Evolutionary conservation across 2,888 invertebrate genomes (phyloP).

Genomic region (Caradrina clavipalpis): DNA sequence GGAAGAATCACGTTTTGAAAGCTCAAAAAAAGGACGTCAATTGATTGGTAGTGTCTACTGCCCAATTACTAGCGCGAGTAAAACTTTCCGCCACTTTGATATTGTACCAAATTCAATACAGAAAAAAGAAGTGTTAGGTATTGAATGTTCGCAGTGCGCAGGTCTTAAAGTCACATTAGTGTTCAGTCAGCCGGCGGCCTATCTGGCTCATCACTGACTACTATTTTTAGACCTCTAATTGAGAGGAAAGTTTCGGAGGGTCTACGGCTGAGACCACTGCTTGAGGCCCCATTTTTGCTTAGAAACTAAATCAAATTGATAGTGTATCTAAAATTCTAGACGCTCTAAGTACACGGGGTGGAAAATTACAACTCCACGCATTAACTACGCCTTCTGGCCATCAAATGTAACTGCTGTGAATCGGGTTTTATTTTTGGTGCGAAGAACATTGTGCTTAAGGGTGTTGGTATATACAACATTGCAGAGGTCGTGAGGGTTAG

Average conservation of each 20-base stretch:
- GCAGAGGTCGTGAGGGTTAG: too few relatives aligned
- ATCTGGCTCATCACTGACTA: constrained; percentile 15
- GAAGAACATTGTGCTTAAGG: too few relatives aligned
- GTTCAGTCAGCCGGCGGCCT: constrained; percentile 19
- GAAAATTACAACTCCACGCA: too few relatives aligned
- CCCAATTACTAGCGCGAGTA: background rate
- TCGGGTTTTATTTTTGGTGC: too few relatives aligned
- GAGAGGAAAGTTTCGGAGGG: constrained; percentile 9
- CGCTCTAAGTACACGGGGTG: too few relatives aligned
- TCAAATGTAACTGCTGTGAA: too few relatives aligned
- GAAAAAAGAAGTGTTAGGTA: constrained; percentile 44
- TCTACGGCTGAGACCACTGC: constrained; percentile 6
- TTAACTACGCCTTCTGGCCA: too few relatives aligned
- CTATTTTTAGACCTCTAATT: constrained; percentile 48
- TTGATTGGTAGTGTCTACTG: too few relatives aligned
- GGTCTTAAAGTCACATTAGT: constrained; percentile 53
- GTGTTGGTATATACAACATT: too few relatives aligned
- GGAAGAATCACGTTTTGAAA: too few relatives aligned
- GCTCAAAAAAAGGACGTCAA: too few relatives aligned
- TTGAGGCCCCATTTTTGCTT: background rate
- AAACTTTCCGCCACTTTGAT: background rate
- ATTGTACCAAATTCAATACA: background rate
- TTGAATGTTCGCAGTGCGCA: constrained; percentile 69
- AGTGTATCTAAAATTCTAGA: background rate
- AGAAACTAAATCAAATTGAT: background rate